A percentile compares a stretch with the other conserved stretches of the same genome.
Conservation (phyloP, 2,797 vertebrate genomes). For the Peromyscus eremicus region DNA sequence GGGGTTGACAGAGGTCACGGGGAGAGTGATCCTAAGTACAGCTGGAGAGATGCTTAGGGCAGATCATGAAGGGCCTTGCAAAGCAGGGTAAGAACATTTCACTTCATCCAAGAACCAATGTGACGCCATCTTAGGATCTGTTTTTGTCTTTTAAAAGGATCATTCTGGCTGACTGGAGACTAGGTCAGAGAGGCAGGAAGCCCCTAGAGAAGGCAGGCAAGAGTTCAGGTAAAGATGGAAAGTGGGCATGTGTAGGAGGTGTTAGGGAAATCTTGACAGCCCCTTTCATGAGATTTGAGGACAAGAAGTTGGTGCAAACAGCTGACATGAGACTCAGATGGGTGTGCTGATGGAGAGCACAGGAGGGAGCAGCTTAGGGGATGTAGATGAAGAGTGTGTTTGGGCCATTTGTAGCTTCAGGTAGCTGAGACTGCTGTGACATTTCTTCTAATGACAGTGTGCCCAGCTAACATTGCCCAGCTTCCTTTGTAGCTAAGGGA, state of each 20-base stretch:
- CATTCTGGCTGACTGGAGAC: background rate
- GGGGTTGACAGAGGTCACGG: background rate
- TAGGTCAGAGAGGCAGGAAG: background rate
- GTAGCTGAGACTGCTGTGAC: background rate
- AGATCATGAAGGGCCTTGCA: background rate
- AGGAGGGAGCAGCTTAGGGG: background rate
- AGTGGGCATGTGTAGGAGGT: background rate
- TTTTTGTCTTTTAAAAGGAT: conserved; percentile 49
- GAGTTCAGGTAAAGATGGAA: background rate
- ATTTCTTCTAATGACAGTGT: background rate
- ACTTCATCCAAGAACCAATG: background rate
- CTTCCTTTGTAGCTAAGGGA: background rate
- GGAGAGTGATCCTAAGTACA: background rate
- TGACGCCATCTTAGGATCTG: background rate
- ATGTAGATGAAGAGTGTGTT: background rate
- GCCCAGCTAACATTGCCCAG: background rate
- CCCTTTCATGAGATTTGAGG: background rate
- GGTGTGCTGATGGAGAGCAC: background rate
- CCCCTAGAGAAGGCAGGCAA: background rate
- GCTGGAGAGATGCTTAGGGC: background rate
- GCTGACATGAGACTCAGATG: background rate
- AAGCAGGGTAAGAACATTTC: background rate
- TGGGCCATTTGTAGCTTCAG: background rate
- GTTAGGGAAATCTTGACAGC: background rate
- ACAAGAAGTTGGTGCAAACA: background rate